These are phyloP conservation scores for Hirtodrosophila trivittata DNA, from an alignment of 2,888 invertebrate genomes.

Conservation along the genomic window DNA sequence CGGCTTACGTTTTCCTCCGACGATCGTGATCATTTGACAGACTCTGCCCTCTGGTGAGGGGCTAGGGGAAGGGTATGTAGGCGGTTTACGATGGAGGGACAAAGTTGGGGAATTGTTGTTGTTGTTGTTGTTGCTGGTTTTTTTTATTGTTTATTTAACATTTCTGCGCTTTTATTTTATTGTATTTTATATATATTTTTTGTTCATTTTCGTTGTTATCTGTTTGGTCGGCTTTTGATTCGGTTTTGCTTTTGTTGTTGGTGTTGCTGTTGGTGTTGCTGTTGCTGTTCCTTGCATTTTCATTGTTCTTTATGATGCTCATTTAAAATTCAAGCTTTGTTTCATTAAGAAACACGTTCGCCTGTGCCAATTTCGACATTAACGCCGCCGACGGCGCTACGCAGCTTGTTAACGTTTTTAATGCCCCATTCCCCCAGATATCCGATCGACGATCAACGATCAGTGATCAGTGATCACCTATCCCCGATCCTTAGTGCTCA, in stretches of 20 bases:
- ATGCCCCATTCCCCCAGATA: constrained; percentile 25
- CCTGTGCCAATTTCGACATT: constrained; percentile 74
- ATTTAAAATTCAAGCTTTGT: constrained; percentile 82
- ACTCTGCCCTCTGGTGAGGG: constrained; percentile 21
- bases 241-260: constrained; percentile 57
- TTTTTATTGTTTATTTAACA: constrained; percentile 75
- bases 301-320: constrained; percentile 81
- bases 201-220: constrained; percentile 9
- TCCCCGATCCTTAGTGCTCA: constrained; percentile 27
- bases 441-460: constrained; percentile 2
- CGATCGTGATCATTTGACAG: constrained; percentile 55
- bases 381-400: constrained; percentile 77
- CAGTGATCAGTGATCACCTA: constrained; percentile 13
- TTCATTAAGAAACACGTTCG: constrained; percentile 77
- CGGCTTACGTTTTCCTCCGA: constrained; percentile 33
- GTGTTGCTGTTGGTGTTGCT: constrained; percentile 47
- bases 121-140: constrained; percentile 7
- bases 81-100: constrained; percentile 27
- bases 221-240: constrained; percentile 44
- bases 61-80: constrained; percentile 27
- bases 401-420: constrained; percentile 77
- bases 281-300: constrained; percentile 61
- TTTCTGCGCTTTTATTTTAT: constrained; percentile 62
- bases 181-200: constrained; percentile 30
- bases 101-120: constrained; percentile 34